phyloP scores from a whole-genome alignment of 2,888 invertebrate genomes.

The Erannis defoliaria region DNA sequence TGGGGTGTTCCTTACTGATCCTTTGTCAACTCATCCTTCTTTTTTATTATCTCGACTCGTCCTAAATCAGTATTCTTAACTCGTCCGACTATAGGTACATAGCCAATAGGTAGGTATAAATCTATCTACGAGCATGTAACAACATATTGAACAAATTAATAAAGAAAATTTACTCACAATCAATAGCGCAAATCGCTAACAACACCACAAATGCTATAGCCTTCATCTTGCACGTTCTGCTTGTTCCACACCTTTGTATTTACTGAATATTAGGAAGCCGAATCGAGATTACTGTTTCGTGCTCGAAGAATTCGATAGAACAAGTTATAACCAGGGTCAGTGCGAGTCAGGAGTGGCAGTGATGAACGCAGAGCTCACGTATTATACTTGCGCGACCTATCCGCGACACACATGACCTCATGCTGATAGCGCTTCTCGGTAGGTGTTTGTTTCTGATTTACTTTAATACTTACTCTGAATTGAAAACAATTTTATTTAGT shows the following conservation, averaged over 20 bases:
- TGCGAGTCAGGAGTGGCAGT: slow-evolving; percentile 40
- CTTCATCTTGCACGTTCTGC: slow-evolving; percentile 64
- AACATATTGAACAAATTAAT: slow-evolving; percentile 7
- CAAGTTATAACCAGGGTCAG: slow-evolving; percentile 57
- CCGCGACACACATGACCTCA: slow-evolving; percentile 61
- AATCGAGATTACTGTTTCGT: slow-evolving; percentile 22
- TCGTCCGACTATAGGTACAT: no score
- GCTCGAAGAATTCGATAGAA: slow-evolving; percentile 39
- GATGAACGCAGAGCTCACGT: slow-evolving; percentile 31
- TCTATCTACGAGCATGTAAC: not conserved
- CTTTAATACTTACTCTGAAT: slow-evolving; percentile 10
- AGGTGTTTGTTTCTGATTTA: slow-evolving; percentile 53
- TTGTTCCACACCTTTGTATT: slow-evolving; percentile 29
- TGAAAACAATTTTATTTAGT: not conserved
- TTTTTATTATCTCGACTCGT: no score
- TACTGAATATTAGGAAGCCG: slow-evolving; percentile 40
- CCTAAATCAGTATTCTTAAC: no score
- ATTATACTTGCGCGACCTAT: slow-evolving; percentile 62
- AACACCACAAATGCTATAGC: slow-evolving; percentile 60
- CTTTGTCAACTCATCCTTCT: no score
- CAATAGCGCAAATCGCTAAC: slow-evolving; percentile 63
- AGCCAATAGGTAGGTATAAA: not conserved
- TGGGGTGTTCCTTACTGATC: no score
- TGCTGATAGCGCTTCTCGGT: slow-evolving; percentile 65
- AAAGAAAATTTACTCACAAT: slow-evolving; percentile 67